Evolutionary conservation across 1,140 invertebrate genomes (phyloP), one percentile per base, ranked within the genome.

Genomic region (Tetragonula clypearis): DNA sequence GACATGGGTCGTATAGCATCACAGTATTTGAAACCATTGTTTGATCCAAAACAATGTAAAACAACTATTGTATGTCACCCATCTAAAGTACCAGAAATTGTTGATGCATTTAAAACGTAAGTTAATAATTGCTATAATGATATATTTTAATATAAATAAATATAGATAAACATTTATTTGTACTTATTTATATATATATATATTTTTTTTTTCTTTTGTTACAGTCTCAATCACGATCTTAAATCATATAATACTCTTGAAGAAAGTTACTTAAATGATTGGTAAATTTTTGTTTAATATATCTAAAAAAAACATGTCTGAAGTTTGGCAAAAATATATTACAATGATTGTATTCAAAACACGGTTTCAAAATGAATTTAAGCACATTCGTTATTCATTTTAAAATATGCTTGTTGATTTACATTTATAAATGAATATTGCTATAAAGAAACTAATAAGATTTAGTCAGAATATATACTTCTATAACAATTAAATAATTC

Each of bases 41-140:
- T 97, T 90, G 95, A 97, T 91, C 93, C 96, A 14, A 93, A 94
- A 23, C 89, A 94, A 65, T 95, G 96, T 66, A 96, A 96, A 90
- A 96, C 96, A 66, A 96, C 96, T 65, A 93, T 98, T 77, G 97
- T 97, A 55, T 98, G 97, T 92, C 96, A 97, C 92, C 96, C 97
- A n/a, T 95, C 96, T 72, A 98, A 98, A 95, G 96, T 97, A 65
- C 92, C 96, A 26, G 96, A 97, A 92, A 95, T 97, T 78, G 93
- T 95, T 35, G 93, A 95, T 19, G 96, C 95, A 65, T 97, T 98
- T 89, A 95, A 96, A 91, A 95, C 95, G 97, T 97, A 94, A 96
- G 95, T 95, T 87, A 74, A 82, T 72, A 41, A 81, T 35, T 69
- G 86, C 83, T 80, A 68, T 60, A 82, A 26, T 35, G 71, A n/a